These are phyloP conservation scores for Nycticryphes semicollaris DNA, from an alignment of 2,113 vertebrate genomes.

Conservation along the genomic window DNA sequence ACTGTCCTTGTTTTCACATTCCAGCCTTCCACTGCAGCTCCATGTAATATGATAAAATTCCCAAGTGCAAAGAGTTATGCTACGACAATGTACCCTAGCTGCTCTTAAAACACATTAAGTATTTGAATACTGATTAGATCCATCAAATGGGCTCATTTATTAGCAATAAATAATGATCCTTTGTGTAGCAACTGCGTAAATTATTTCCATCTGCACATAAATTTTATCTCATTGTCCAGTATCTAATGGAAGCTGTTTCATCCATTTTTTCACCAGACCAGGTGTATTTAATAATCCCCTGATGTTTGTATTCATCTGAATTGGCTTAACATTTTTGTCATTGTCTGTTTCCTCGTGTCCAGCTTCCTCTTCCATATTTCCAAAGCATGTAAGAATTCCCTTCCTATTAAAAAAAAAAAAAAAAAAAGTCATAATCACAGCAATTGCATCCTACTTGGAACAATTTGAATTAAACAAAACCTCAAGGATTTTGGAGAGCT, in stretches of 20 bases:
- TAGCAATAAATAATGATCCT: constrained; percentile 56
- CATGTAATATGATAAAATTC: neutral
- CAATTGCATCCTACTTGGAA: neutral
- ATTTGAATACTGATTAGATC: constrained; percentile 37
- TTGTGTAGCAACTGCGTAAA: constrained; percentile 32
- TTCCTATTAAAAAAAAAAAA: neutral
- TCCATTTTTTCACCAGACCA: neutral
- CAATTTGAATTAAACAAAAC: neutral
- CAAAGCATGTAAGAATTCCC: neutral
- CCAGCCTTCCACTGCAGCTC: neutral
- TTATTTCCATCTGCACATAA: constrained; percentile 21
- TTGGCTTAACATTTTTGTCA: neutral
- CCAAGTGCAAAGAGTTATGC: neutral
- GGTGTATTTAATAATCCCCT: neutral
- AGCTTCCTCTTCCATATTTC: neutral
- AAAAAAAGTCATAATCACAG: neutral
- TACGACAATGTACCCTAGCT: neutral
- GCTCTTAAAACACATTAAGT: constrained; percentile 20
- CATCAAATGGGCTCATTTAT: constrained; percentile 56
- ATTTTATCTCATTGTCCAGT: constrained; percentile 1
- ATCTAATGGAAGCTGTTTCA: neutral
- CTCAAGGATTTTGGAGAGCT: neutral
- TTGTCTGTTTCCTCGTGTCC: neutral
- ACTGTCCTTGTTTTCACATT: neutral
- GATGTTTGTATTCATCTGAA: neutral